Percentiles rank a stretch among this genome's conserved stretches.
Conservation (phyloP, 1,140 invertebrate species). For the Leucophenga varia region DNA sequence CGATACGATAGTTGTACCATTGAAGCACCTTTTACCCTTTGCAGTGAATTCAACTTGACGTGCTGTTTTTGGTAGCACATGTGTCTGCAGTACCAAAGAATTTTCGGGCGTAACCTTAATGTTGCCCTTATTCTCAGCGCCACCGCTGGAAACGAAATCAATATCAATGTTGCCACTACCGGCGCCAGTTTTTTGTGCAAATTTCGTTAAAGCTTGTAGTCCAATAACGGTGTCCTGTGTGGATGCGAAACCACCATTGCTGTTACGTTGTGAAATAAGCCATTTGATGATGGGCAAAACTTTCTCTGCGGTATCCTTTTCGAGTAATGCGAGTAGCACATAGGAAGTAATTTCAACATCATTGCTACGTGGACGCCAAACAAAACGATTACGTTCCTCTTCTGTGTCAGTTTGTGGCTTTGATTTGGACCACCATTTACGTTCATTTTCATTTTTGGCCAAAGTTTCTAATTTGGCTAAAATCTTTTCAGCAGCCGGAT, state of each 20-base stretch:
- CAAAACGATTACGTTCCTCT: neutral
- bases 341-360: constrained; percentile 81
- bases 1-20: constrained; percentile 77
- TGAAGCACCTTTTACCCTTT: constrained; percentile 72
- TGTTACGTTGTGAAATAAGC: constrained; percentile 74
- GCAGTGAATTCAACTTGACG: constrained; percentile 64
- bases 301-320: constrained; percentile 61
- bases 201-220: constrained; percentile 65
- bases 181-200: constrained; percentile 57
- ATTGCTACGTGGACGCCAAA: constrained; percentile 60
- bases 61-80: constrained; percentile 39
- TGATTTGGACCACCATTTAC: constrained; percentile 46
- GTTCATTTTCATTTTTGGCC: constrained; percentile 32
- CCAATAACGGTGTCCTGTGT: constrained; percentile 71
- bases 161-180: constrained; percentile 39
- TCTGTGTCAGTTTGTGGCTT: constrained; percentile 33
- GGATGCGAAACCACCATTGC: constrained; percentile 75
- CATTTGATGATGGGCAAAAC: constrained; percentile 66
- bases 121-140: constrained; percentile 43
- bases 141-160: constrained; percentile 22
- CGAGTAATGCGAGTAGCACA: constrained; percentile 66
- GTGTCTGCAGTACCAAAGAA: constrained; percentile 57
- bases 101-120: constrained; percentile 55
- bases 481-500: constrained; percentile 53
- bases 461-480: constrained; percentile 29